Conservation (phyloP, 2,888 invertebrate genomes). For the Syrphus vitripennis region DNA sequence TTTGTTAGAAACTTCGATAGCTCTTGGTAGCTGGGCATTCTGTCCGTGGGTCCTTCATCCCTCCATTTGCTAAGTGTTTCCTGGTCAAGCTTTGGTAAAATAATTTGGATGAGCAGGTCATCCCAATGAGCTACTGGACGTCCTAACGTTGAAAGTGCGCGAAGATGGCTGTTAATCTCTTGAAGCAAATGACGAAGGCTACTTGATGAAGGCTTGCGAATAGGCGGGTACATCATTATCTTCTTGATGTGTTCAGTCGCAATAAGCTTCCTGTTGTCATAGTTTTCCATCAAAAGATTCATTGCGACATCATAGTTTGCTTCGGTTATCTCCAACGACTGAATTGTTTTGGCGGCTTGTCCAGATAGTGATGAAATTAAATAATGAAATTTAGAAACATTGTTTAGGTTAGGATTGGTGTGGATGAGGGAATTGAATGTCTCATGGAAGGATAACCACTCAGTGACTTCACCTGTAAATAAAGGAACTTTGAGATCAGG, state of each 20-base stretch:
- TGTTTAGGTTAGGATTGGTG: neutral
- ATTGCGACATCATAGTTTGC: neutral
- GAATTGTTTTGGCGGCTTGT: neutral
- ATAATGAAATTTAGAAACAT: neutral
- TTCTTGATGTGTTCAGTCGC: neutral
- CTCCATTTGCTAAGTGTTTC: neutral
- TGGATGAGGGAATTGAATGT: constrained; percentile 2
- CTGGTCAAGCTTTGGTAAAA: neutral
- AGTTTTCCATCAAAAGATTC: neutral
- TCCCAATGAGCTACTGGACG: constrained; percentile 15
- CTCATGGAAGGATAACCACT: neutral
- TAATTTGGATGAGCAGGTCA: neutral
- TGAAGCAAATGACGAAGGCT: neutral
- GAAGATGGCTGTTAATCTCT: constrained; percentile 11
- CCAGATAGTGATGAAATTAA: neutral
- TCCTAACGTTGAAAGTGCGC: constrained; percentile 2
- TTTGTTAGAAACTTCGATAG: neutral
- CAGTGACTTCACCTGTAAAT: neutral
- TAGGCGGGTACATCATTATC: neutral
- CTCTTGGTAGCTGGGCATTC: neutral
- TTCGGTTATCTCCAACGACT: neutral
- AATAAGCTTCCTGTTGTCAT: constrained; percentile 23
- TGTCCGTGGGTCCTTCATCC: neutral
- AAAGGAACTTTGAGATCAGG: constrained; percentile 8
- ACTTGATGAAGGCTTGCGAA: neutral